Conservation (phyloP, 2,888 invertebrate genomes). For the Erpobdella octoculata region DNA sequence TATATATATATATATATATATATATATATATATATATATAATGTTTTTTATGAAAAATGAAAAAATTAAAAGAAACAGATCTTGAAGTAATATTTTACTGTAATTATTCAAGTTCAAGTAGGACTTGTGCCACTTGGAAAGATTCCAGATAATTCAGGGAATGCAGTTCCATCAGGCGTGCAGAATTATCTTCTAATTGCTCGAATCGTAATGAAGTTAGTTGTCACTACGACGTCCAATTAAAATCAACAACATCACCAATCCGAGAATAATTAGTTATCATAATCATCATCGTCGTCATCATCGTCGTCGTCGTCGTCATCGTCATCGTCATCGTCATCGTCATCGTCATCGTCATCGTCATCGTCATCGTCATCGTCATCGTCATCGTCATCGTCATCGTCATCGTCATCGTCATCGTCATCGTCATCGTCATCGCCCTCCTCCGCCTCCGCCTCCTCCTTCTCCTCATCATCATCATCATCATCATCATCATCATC, state of each 20-base stretch:
- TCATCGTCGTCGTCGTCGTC: conserved; percentile 10
- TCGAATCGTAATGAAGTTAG: background rate
- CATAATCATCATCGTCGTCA: conserved; percentile 7
- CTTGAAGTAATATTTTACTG: too few relatives aligned
- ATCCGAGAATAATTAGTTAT: too few relatives aligned
- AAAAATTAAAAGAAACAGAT: too few relatives aligned
- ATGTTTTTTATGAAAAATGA: too few relatives aligned
- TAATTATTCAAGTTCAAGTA: too few relatives aligned
- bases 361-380: conserved; percentile 10
- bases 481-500: background rate
- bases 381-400: conserved; percentile 14
- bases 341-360: conserved; percentile 11
- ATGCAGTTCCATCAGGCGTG: background rate
- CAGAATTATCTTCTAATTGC: background rate
- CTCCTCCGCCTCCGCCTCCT: background rate
- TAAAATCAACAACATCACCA: background rate
- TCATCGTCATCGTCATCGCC: background rate
- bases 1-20: too few relatives aligned
- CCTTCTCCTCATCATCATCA: background rate
- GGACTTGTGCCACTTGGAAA: too few relatives aligned
- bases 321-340: conserved; percentile 15
- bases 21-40: too few relatives aligned
- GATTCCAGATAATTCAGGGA: background rate
- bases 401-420: background rate
- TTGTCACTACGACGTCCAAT: background rate